phyloP scores from a whole-genome alignment of 2,797 vertebrate genomes.

The Phrynocephalus vlangalii region DNA sequence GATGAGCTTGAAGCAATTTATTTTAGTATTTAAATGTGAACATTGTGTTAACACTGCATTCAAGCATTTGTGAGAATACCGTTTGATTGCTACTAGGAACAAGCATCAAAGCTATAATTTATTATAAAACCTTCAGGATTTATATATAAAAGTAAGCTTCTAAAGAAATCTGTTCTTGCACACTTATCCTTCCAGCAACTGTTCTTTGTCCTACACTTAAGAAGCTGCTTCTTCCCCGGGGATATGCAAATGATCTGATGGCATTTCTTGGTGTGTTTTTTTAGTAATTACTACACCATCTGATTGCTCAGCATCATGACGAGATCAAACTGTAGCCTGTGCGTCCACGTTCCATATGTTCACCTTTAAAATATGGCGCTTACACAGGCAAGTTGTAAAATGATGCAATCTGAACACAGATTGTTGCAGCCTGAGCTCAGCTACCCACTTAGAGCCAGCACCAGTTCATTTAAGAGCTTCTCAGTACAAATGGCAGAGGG shows the following conservation, averaged over 20 bases:
- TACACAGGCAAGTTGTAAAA: constrained; percentile 62
- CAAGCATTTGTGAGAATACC: constrained; percentile 48
- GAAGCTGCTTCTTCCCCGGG: constrained; percentile 40
- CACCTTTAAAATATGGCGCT: constrained; percentile 70
- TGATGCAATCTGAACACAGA: constrained; percentile 52
- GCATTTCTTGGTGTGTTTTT: constrained; percentile 61
- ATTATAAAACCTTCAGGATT: constrained; percentile 58
- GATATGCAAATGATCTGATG: constrained; percentile 73
- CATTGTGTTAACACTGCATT: constrained; percentile 36
- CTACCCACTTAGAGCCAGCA: constrained; percentile 33
- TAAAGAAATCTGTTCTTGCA: constrained; percentile 71
- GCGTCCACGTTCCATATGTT: constrained; percentile 74
- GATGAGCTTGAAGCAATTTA: constrained; percentile 30
- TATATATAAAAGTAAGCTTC: constrained; percentile 66
- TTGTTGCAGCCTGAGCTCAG: constrained; percentile 59
- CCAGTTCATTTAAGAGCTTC: constrained; percentile 52
- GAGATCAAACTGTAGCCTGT: constrained; percentile 62
- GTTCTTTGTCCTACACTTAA: constrained; percentile 73
- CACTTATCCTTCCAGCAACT: constrained; percentile 67
- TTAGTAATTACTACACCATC: constrained; percentile 71
- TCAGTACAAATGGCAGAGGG: neutral
- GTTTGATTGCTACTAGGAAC: constrained; percentile 47
- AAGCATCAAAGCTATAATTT: constrained; percentile 48
- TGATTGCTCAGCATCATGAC: constrained; percentile 71
- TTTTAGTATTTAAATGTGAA: constrained; percentile 41